Evolutionary conservation across 2,797 vertebrate genomes (phyloP).

Genomic region (Pipistrellus pygmaeus): DNA sequence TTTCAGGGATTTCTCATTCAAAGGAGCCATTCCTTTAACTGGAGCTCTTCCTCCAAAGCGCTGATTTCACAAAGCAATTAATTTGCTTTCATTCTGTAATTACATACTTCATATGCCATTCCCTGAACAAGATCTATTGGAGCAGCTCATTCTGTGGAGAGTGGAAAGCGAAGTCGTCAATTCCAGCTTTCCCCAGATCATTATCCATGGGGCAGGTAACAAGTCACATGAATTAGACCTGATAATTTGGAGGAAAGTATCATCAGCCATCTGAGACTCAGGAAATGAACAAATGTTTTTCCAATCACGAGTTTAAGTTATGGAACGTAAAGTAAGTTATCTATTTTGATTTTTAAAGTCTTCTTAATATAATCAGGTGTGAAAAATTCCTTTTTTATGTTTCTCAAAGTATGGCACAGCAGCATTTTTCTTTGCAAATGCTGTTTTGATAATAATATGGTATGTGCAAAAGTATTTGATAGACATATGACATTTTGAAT

Average conservation of each 20-base stretch:
- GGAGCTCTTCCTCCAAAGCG: neutral
- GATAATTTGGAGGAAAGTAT: slow-evolving; percentile 4
- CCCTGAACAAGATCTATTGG: neutral
- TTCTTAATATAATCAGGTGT: neutral
- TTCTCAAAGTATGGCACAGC: neutral
- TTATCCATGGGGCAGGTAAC: neutral
- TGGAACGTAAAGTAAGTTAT: neutral
- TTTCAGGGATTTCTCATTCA: neutral
- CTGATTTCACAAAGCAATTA: neutral
- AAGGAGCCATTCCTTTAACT: neutral
- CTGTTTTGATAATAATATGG: neutral
- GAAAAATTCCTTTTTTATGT: neutral
- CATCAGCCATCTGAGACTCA: neutral
- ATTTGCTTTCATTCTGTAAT: neutral
- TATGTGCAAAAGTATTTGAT: neutral
- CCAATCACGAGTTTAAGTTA: neutral
- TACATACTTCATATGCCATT: neutral
- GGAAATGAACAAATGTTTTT: slow-evolving; percentile 29
- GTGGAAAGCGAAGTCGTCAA: neutral
- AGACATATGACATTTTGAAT: neutral
- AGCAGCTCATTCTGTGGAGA: neutral
- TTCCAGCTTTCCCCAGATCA: neutral
- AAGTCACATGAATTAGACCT: neutral
- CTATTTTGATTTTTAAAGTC: slow-evolving; percentile 11
- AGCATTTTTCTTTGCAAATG: neutral